phyloP scores from a whole-genome alignment of 2,113 vertebrate genomes.

The Seriola aureovittata region DNA sequence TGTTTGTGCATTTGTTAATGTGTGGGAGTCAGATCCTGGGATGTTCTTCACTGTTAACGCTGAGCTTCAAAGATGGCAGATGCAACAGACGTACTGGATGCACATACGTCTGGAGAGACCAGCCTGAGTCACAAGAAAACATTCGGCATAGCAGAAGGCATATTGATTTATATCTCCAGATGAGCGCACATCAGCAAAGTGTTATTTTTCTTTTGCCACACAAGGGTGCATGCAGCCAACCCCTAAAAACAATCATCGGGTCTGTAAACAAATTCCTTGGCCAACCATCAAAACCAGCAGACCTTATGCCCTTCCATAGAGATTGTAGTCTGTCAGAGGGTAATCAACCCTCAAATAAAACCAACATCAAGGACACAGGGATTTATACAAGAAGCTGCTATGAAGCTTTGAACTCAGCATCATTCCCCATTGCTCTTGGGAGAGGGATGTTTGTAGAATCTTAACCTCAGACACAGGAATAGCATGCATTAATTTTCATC shows the following conservation, averaged over 20 bases:
- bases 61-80: conserved; percentile 74
- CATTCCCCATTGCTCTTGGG: conserved; percentile 73
- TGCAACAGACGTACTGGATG: conserved; percentile 59
- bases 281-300: conserved; percentile 81
- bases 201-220: conserved; percentile 71
- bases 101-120: conserved; percentile 73
- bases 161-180: conserved; percentile 81
- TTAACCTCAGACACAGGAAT: conserved; percentile 81
- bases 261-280: conserved; percentile 81
- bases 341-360: conserved; percentile 85
- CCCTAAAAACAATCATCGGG: conserved; percentile 70
- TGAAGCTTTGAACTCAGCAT: conserved; percentile 78
- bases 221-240: conserved; percentile 68
- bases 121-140: conserved; percentile 76
- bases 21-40: conserved; percentile 75
- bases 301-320: conserved; percentile 78
- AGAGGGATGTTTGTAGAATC: conserved; percentile 73
- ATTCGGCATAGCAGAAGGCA: conserved; percentile 52
- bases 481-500: conserved; percentile 77
- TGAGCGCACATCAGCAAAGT: conserved; percentile 73
- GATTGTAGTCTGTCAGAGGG: conserved; percentile 81
- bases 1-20: conserved; percentile 66
- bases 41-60: conserved; percentile 71
- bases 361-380: conserved; percentile 78
- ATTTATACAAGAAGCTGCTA: conserved; percentile 74